Evolutionary conservation across 2,797 vertebrate genomes (phyloP).

Genomic region (Sebastes ruberrimus): DNA sequence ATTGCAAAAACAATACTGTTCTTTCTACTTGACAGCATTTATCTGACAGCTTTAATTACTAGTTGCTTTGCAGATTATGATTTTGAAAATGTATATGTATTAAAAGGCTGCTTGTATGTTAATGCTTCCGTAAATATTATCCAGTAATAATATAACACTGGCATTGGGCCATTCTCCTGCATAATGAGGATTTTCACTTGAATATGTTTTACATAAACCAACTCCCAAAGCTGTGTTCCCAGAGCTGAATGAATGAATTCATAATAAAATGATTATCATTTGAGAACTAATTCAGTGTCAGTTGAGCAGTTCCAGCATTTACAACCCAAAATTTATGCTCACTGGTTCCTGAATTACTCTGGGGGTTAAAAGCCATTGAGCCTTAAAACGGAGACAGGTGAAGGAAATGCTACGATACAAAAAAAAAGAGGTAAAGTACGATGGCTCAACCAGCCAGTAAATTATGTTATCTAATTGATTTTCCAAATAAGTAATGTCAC

Average conservation of each 20-base stretch:
- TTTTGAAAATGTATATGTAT: background rate
- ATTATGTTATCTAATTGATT: background rate
- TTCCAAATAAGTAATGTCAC: background rate
- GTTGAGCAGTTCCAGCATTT: background rate
- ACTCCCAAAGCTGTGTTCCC: background rate
- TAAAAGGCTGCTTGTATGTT: background rate
- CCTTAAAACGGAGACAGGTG: background rate
- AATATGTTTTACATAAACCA: background rate
- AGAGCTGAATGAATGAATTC: background rate
- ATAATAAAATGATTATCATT: background rate
- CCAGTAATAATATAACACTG: background rate
- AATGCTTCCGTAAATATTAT: background rate
- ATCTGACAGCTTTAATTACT: background rate
- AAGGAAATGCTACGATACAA: background rate
- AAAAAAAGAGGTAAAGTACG: background rate
- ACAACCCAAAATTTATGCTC: background rate
- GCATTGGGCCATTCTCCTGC: background rate
- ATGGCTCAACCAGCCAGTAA: background rate
- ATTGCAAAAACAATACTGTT: background rate
- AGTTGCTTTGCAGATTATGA: background rate
- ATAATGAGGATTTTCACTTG: background rate
- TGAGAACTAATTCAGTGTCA: background rate
- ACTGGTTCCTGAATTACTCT: background rate
- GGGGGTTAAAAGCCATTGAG: background rate
- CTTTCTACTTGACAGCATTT: background rate